phyloP scores from a whole-genome alignment of 2,797 vertebrate genomes.

The Alcedo atthis region DNA sequence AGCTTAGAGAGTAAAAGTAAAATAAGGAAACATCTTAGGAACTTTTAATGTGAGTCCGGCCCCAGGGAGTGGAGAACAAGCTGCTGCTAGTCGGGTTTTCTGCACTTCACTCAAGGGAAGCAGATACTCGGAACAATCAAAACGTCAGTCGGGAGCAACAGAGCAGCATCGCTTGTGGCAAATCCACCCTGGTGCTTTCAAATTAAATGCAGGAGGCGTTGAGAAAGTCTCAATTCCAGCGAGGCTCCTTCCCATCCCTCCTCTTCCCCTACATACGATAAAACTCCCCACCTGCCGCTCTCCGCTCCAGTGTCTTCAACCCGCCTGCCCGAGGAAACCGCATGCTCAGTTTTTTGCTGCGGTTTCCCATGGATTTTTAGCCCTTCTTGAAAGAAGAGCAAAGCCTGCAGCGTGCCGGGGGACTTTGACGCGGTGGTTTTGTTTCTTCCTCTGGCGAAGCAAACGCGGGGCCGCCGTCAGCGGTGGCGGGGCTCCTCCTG shows the following conservation, averaged over 20 bases:
- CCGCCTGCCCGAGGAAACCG: fast-evolving
- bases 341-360: fast-evolving
- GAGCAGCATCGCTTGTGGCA: neutral
- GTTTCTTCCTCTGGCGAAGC: fast-evolving
- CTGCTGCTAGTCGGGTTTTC: neutral
- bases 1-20: neutral
- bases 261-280: neutral
- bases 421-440: fast-evolving
- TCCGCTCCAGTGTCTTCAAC: fast-evolving
- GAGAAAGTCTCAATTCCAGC: neutral
- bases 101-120: fast-evolving
- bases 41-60: neutral
- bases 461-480: neutral
- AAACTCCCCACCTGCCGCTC: neutral
- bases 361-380: fast-evolving
- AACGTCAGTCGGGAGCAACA: neutral
- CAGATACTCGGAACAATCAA: neutral
- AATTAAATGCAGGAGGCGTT: neutral
- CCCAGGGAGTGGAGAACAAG: neutral
- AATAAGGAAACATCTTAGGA: neutral
- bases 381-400: fast-evolving
- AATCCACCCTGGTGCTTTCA: neutral
- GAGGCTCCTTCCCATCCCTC: neutral
- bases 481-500: conserved; percentile 39
- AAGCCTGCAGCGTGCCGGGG: neutral